Conservation (phyloP, 35 echinoderm and acorn worm genomes). For the Lytechinus pictus region DNA sequence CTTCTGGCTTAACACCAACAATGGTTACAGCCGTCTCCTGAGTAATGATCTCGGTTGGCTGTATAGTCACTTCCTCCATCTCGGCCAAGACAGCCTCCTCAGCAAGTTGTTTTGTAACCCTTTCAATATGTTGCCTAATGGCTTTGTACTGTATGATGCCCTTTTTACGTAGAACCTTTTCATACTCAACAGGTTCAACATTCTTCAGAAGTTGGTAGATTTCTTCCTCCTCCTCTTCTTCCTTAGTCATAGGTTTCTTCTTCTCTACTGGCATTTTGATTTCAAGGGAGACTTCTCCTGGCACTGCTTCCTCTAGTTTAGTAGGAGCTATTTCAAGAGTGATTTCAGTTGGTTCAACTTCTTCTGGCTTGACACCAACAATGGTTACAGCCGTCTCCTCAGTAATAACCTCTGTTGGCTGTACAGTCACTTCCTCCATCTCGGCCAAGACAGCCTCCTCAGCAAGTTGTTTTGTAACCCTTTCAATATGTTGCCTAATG, state of each 20-base stretch:
- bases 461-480: constrained; percentile 56
- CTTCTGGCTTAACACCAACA: not conserved
- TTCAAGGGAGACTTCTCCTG: not conserved
- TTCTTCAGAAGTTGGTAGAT: constrained; percentile 54
- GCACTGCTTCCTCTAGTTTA: not conserved
- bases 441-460: constrained; percentile 51
- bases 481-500: constrained; percentile 57
- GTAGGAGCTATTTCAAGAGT: constrained; percentile 28
- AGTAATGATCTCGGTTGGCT: not conserved
- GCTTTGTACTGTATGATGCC: not conserved
- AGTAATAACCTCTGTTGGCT: not conserved
- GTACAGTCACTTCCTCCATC: not conserved
- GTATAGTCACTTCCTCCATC: not conserved
- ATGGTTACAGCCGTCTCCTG: constrained; percentile 10
- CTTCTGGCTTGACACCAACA: not conserved
- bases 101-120: constrained; percentile 56
- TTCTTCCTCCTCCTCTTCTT: constrained; percentile 63
- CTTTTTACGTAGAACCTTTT: constrained; percentile 58
- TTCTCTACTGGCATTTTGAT: not conserved
- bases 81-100: constrained; percentile 51
- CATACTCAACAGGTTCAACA: constrained; percentile 50
- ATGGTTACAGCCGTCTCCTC: constrained; percentile 28
- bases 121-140: constrained; percentile 57
- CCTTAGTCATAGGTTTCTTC: constrained; percentile 35
- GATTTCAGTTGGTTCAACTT: constrained; percentile 19